Evolutionary conservation across 2,113 vertebrate genomes (phyloP).

Genomic region (Leptobrachium ailaonicum): DNA sequence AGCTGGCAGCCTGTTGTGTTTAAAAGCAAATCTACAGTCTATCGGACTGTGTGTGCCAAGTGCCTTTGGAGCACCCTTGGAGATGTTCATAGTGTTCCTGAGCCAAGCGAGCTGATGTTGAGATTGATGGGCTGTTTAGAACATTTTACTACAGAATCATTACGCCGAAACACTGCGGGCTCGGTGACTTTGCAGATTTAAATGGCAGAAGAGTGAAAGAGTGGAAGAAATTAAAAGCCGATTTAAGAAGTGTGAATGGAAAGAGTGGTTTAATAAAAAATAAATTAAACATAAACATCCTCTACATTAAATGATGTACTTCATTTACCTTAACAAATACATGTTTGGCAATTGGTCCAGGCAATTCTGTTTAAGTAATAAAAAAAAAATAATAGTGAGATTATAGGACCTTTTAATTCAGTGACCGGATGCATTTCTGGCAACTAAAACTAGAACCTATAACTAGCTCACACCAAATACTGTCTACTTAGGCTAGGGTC

Average conservation of each 20-base stretch:
- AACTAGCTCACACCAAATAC: no score
- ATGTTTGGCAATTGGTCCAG: no score
- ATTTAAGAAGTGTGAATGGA: background rate
- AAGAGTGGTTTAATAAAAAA: background rate
- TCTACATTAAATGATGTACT: no score
- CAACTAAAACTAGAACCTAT: no score
- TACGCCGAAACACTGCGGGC: background rate
- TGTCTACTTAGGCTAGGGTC: no score
- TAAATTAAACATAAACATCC: no score
- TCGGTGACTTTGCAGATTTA: background rate
- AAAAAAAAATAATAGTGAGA: no score
- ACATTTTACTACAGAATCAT: background rate
- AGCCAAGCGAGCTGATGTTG: background rate
- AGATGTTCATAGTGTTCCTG: background rate
- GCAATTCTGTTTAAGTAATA: no score
- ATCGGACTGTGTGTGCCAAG: background rate
- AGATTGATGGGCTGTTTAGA: slow-evolving; percentile 3
- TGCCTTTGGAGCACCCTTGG: background rate
- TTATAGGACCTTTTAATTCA: no score
- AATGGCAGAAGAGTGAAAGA: background rate
- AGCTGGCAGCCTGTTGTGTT: background rate
- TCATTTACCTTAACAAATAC: no score
- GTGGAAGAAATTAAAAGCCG: background rate
- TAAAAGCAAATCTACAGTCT: background rate
- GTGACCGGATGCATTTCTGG: no score